A percentile compares a stretch with the other conserved stretches of the same genome.
These are phyloP conservation scores for Esox lucius DNA, from an alignment of 2,797 vertebrate species.

Conservation along the genomic window DNA sequence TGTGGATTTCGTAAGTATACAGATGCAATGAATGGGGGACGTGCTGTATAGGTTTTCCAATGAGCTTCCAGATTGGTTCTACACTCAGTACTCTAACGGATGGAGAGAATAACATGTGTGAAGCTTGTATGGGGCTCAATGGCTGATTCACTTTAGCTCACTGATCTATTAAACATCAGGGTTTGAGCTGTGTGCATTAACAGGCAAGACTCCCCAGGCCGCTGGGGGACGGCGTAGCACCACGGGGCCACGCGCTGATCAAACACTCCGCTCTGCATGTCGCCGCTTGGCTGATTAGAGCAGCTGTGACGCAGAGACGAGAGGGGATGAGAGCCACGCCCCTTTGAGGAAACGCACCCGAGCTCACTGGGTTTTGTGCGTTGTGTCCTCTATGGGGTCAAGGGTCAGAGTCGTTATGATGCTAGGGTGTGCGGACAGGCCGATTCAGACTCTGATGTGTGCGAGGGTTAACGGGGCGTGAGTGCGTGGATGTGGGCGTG, in stretches of 20 bases:
- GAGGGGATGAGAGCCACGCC: neutral
- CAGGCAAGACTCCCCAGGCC: neutral
- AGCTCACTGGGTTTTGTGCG: neutral
- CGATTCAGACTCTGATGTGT: neutral
- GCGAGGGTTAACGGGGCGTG: neutral
- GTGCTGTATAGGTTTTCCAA: neutral
- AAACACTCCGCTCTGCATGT: neutral
- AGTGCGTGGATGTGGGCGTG: neutral
- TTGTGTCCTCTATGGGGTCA: neutral
- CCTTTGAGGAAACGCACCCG: neutral
- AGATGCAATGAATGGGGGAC: neutral
- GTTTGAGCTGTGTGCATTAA: neutral
- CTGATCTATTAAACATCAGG: slow-evolving; percentile 9
- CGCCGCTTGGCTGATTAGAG: slow-evolving; percentile 1
- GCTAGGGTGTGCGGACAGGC: neutral
- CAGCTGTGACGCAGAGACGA: neutral
- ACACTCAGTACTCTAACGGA: neutral
- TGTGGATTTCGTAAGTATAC: too few relatives aligned
- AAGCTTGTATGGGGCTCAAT: neutral
- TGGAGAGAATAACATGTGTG: neutral
- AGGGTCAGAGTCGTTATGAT: neutral
- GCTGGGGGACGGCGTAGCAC: neutral
- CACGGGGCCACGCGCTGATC: neutral
- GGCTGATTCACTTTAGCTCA: neutral
- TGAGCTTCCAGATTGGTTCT: too few relatives aligned